These are phyloP conservation scores for Pithys albifrons DNA, from an alignment of 2,113 vertebrate species.

Conservation along the genomic window DNA sequence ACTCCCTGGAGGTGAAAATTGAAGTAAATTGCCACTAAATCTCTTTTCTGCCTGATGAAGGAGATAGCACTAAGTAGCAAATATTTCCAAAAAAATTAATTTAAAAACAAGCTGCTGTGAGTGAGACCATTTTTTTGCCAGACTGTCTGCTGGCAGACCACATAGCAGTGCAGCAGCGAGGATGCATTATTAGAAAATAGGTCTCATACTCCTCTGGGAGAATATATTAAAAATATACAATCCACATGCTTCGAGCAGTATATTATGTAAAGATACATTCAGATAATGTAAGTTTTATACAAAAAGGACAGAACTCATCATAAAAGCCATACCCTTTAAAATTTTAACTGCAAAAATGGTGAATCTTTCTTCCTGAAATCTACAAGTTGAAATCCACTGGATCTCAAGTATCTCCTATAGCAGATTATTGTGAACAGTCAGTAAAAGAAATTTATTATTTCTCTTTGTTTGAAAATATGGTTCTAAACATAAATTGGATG, in stretches of 20 bases:
- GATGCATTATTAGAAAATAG: conserved; percentile 47
- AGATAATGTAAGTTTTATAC: background rate
- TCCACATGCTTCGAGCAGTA: background rate
- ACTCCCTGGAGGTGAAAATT: conserved; percentile 2
- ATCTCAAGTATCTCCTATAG: background rate
- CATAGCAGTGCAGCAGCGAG: background rate
- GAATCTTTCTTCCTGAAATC: background rate
- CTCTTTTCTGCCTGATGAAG: conserved; percentile 13
- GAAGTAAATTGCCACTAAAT: background rate
- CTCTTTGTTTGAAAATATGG: background rate
- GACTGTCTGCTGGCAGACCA: conserved; percentile 50
- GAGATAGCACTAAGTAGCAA: conserved; percentile 25
- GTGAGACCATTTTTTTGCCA: conserved; percentile 50
- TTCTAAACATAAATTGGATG: background rate
- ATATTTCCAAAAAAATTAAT: background rate
- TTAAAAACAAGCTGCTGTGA: conserved; percentile 31
- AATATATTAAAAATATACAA: conserved; percentile 25
- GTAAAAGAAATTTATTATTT: background rate
- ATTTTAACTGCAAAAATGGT: background rate
- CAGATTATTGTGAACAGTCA: background rate
- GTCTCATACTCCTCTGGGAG: background rate
- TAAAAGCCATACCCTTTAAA: background rate
- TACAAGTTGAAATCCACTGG: background rate
- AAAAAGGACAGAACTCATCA: background rate
- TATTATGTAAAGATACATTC: background rate